Percentiles rank a stretch among this genome's conserved stretches.
phyloP scores from a whole-genome alignment of 2,888 invertebrate genomes.

The Acleris holmiana region DNA sequence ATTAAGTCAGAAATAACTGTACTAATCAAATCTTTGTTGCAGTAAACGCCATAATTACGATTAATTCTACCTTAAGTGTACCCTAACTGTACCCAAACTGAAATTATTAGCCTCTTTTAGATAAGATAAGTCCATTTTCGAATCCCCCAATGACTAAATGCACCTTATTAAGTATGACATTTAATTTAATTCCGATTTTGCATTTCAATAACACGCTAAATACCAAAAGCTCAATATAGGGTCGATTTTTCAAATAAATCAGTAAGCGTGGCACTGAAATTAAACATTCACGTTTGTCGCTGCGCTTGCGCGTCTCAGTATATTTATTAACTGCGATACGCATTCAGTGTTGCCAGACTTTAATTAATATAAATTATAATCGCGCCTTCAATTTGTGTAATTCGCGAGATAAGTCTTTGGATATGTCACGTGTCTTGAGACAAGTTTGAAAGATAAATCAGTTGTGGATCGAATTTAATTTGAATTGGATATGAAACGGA shows the following conservation, averaged over 20 bases:
- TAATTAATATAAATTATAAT: conserved; percentile 84
- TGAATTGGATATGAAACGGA: neutral
- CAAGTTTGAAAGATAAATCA: too few species aligned
- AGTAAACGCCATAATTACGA: too few species aligned
- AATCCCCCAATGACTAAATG: neutral
- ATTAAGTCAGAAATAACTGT: too few species aligned
- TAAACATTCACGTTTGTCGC: conserved; percentile 20
- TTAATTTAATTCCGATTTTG: conserved; percentile 9
- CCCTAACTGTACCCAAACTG: neutral
- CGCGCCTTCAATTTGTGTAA: conserved; percentile 83
- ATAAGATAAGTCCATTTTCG: neutral
- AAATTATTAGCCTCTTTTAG: neutral
- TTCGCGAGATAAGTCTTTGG: conserved; percentile 73
- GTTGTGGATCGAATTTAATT: too few species aligned
- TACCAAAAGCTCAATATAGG: too few species aligned
- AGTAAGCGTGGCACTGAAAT: neutral
- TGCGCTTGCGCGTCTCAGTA: conserved; percentile 31
- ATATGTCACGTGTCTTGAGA: conserved; percentile 52
- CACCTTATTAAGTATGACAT: conserved; percentile 3
- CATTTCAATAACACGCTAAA: too few species aligned
- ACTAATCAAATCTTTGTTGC: too few species aligned
- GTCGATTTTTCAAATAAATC: too few species aligned
- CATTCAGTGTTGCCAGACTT: conserved; percentile 81
- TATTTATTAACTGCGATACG: conserved; percentile 84
- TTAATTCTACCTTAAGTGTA: neutral